phyloP scores from a whole-genome alignment of 2,888 invertebrate species.

The Chloroclystis v-ata region DNA sequence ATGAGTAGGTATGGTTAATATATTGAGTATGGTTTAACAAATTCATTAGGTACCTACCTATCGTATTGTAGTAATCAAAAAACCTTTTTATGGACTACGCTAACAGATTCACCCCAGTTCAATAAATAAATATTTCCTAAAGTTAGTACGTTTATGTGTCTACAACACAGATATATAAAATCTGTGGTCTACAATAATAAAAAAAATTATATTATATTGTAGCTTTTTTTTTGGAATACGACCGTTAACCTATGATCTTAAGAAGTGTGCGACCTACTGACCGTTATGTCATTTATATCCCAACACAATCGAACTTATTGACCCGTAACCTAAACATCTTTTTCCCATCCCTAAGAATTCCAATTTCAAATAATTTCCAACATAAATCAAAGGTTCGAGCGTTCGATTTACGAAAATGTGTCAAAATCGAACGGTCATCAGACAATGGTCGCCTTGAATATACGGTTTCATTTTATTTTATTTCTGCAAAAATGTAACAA shows the following conservation, averaged over 20 bases:
- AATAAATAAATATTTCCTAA: too few species aligned
- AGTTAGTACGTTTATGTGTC: too few species aligned
- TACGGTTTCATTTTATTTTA: slow-evolving; percentile 70
- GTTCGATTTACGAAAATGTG: slow-evolving; percentile 65
- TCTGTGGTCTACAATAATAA: too few species aligned
- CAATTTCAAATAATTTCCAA: slow-evolving; percentile 53
- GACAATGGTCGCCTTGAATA: slow-evolving; percentile 52
- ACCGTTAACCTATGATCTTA: slow-evolving; percentile 64
- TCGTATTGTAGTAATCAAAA: too few species aligned
- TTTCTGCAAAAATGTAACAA: slow-evolving; percentile 69
- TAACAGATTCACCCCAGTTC: too few species aligned
- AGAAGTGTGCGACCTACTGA: slow-evolving; percentile 66
- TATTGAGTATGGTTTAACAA: too few species aligned
- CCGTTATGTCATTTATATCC: slow-evolving; percentile 60
- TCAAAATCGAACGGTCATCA: slow-evolving; percentile 62
- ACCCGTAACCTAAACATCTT: slow-evolving; percentile 66
- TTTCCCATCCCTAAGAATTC: slow-evolving; percentile 50
- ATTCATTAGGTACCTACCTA: too few species aligned
- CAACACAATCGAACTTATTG: slow-evolving; percentile 59
- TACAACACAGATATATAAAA: too few species aligned
- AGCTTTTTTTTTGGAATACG: slow-evolving; percentile 8
- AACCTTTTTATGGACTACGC: too few species aligned
- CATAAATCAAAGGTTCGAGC: slow-evolving; percentile 72
- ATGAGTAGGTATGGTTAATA: too few species aligned
- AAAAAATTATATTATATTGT: too few species aligned